Conservation (phyloP, 2,113 vertebrate species). For the Antennarius striatus region DNA sequence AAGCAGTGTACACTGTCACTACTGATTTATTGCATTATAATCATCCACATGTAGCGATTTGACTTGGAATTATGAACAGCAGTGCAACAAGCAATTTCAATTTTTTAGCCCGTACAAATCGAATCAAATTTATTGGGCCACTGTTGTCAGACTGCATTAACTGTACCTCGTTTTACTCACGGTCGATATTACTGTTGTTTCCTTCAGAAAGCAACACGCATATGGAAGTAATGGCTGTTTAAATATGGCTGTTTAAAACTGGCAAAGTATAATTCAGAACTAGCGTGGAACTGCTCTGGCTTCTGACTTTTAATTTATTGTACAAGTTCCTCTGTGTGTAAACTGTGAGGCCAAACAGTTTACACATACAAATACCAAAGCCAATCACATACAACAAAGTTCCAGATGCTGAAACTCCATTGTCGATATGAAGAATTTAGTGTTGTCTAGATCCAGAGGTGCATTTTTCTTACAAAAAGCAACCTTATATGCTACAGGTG, state of each 20-base stretch:
- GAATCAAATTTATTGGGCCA: conserved; percentile 28
- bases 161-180: conserved; percentile 21
- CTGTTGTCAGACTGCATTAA: conserved; percentile 42
- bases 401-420: conserved; percentile 2
- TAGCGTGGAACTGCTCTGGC: conserved; percentile 26
- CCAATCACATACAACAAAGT: not conserved
- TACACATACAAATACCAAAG: no score
- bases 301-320: conserved; percentile 24
- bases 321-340: not conserved
- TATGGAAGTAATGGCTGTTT: conserved; percentile 35
- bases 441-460: not conserved
- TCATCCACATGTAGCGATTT: not conserved
- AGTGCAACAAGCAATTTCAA: not conserved
- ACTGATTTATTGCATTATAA: not conserved
- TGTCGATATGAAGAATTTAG: not conserved
- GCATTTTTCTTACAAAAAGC: not conserved
- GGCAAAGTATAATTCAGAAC: conserved; percentile 33
- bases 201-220: conserved; percentile 9
- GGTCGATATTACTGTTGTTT: conserved; percentile 33
- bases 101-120: no score
- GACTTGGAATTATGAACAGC: not conserved
- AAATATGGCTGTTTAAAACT: conserved; percentile 42
- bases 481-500: not conserved
- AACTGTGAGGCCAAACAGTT: not conserved
- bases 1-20: not conserved